Base-by-base conservation (phyloP, 23 tunicate genomes). In the Halocynthia roretzi region DNA sequence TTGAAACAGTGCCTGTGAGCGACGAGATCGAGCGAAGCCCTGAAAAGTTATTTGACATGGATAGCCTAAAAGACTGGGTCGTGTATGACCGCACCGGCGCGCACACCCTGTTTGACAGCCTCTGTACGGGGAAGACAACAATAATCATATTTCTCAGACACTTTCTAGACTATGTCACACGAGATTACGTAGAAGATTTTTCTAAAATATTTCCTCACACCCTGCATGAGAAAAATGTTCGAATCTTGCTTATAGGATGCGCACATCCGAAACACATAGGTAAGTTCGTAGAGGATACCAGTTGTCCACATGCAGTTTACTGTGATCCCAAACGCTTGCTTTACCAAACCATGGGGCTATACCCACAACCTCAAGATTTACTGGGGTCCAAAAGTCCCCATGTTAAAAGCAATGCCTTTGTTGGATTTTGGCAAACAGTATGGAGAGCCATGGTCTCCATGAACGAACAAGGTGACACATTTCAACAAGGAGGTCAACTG, bases 151-250 rank as follows among this genome's bases (percentile, higher is more conserved):
- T 86, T 81, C 18, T 86, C 6, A 62, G 85, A 60, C 84, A 88
- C 66, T 88, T 88, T 73, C 21, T 88, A 54, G 95, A 88, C 61
- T 83, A 88, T 71, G 80, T 88, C 7, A 83, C 95, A 11, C 73
- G 81, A 73, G 95, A 88, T 67, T 88, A 88, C 80, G 95, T 78
- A n/a, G 95, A 88, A 68, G 87, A 88, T 71, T 88, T 88, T 64
- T 83, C 95, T 6, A 88, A 88, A 73, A 88, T 88, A 54, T 88
- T 88, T 72, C 86, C 86, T 8, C 56, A 74, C 31, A 54, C 20
- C 19, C 49, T 70, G 48, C 60, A 88, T 80, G 74, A 71, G 12
- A 50, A 44, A 10, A 68, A 73, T 12, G 80, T 78, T 7, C 77
- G 80, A 60, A 66, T 88, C 7, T 51, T 88, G 14, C 54, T 88